Evolutionary conservation across 2,113 vertebrate genomes (phyloP).

Genomic region (Chaenocephalus aceratus): DNA sequence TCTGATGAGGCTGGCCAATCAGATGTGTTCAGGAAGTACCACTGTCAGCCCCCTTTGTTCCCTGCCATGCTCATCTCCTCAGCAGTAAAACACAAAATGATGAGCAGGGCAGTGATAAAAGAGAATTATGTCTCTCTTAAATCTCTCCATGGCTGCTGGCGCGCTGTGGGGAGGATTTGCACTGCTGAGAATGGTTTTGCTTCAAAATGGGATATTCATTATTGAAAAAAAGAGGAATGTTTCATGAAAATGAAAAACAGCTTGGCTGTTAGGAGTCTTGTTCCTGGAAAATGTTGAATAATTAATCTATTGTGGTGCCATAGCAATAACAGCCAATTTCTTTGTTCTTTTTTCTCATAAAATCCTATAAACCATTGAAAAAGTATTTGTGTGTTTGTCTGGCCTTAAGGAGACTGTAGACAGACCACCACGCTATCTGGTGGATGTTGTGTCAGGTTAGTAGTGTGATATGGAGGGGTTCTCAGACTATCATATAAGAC

Average conservation of each 20-base stretch:
- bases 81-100: conserved; percentile 72
- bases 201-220: too few species aligned
- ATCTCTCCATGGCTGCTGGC: conserved; percentile 21
- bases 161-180: conserved; percentile 8
- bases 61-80: conserved; percentile 45
- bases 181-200: too few species aligned
- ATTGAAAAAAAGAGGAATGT: not conserved
- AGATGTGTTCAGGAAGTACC: conserved; percentile 67
- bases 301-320: not conserved
- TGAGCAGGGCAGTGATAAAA: conserved; percentile 71
- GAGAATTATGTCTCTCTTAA: conserved; percentile 71
- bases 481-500: not conserved
- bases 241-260: conserved; percentile 11
- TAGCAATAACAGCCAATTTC: not conserved
- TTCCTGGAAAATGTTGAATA: not conserved
- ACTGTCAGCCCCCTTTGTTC: conserved; percentile 73
- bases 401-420: not conserved
- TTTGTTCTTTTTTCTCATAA: not conserved
- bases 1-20: conserved; percentile 73
- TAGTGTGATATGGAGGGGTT: not conserved
- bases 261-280: not conserved
- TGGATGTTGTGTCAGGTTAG: not conserved
- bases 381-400: not conserved
- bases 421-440: not conserved
- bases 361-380: not conserved